Conservation (phyloP, 2,113 vertebrate species). For the Callipepla squamata region DNA sequence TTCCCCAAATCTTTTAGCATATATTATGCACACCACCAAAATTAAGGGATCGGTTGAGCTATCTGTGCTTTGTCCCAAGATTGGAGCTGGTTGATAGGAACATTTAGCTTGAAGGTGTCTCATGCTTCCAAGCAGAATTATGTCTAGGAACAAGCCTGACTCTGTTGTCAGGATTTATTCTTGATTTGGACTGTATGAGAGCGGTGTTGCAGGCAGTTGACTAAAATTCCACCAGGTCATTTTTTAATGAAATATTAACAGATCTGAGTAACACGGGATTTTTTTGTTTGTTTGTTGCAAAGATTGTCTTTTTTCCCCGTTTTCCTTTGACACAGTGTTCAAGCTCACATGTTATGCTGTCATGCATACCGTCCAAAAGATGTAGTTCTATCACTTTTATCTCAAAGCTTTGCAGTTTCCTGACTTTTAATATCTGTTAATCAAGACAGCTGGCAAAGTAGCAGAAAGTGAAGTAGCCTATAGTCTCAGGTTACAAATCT, state of each 20-base stretch:
- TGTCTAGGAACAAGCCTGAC: neutral
- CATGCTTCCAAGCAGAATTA: neutral
- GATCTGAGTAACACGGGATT: neutral
- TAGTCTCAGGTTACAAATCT: neutral
- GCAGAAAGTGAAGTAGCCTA: neutral
- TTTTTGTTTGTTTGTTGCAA: neutral
- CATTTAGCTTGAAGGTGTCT: neutral
- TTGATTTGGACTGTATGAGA: neutral
- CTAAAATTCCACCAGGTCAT: neutral
- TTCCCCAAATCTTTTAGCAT: neutral
- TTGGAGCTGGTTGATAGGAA: neutral
- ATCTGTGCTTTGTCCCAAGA: neutral
- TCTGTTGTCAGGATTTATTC: neutral
- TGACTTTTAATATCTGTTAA: conserved; percentile 29
- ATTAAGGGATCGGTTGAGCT: neutral
- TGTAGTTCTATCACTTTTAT: neutral
- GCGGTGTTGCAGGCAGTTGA: neutral
- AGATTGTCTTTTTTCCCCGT: neutral
- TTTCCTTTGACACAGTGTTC: neutral
- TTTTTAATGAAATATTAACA: neutral
- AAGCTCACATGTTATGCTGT: neutral
- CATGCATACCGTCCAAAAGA: neutral
- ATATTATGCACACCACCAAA: neutral
- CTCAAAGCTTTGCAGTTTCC: neutral
- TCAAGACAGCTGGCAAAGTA: neutral